These are phyloP conservation scores for Nomada ruficornis DNA, from an alignment of 2,888 invertebrate genomes.

Conservation along the genomic window DNA sequence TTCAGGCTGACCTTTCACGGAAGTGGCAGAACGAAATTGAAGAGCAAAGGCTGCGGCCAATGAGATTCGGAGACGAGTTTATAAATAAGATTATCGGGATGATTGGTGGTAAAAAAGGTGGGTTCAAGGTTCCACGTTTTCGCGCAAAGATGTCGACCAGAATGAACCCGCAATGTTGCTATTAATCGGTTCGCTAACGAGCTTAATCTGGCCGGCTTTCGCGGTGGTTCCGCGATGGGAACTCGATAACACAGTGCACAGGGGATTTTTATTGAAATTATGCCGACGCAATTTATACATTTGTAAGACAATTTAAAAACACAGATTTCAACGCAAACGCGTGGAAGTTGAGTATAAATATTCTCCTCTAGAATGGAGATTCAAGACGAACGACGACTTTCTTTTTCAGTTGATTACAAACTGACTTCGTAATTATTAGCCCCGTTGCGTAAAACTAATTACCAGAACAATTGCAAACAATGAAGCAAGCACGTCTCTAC, in stretches of 20 bases:
- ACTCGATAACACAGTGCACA: conserved; percentile 2
- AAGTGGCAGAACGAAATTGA: not conserved
- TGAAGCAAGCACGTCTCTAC: not conserved
- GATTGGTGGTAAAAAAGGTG: conserved; percentile 17
- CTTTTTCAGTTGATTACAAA: not conserved
- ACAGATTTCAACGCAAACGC: too few relatives aligned
- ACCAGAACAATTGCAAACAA: not conserved
- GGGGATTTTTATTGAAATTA: conserved; percentile 9
- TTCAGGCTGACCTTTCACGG: not conserved
- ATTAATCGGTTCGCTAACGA: conserved; percentile 31
- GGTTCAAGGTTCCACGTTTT: conserved; percentile 30
- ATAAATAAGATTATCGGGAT: conserved; percentile 34
- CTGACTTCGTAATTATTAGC: too few relatives aligned
- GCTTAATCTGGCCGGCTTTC: conserved; percentile 30
- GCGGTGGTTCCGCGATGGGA: conserved; percentile 16
- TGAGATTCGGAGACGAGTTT: not conserved
- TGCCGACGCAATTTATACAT: too few relatives aligned
- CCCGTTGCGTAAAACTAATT: too few relatives aligned
- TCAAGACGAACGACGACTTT: too few relatives aligned
- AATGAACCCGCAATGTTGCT: conserved; percentile 27
- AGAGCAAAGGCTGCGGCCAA: not conserved
- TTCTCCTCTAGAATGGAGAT: too few relatives aligned
- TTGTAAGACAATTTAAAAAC: too few relatives aligned
- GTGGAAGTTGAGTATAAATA: too few relatives aligned
- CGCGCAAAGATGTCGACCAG: conserved; percentile 24